A percentile compares a stretch with the other conserved stretches of the same genome.
phyloP scores from a whole-genome alignment of 2,113 vertebrate species.

The Acrocephalus arundinaceus region DNA sequence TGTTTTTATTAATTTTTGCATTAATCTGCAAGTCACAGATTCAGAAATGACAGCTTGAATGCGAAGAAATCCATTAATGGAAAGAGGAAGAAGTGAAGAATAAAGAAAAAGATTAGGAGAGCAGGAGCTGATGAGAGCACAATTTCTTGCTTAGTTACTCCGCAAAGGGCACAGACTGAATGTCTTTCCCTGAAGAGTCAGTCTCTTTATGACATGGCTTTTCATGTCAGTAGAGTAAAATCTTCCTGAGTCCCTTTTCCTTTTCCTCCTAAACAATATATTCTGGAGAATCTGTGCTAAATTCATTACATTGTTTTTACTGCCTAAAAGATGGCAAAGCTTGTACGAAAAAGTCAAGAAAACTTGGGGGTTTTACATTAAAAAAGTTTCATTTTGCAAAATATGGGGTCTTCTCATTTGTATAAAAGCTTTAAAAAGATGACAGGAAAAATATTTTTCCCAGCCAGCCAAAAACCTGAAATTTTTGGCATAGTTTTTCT shows the following conservation, averaged over 20 bases:
- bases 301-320: not conserved
- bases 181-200: not conserved
- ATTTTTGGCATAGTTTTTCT: not conserved
- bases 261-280: not conserved
- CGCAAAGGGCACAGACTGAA: not conserved
- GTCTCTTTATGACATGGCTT: not conserved
- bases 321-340: not conserved
- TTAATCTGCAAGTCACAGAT: not conserved
- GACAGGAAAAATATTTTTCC: not conserved
- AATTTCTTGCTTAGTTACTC: not conserved
- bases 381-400: not conserved
- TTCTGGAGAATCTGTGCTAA: not conserved
- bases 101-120: not conserved
- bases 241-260: not conserved
- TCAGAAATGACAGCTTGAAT: not conserved
- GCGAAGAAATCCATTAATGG: not conserved
- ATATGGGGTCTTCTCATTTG: not conserved
- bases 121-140: not conserved
- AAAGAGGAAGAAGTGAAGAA: not conserved
- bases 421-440: not conserved
- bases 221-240: not conserved
- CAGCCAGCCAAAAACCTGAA: rapidly evolving
- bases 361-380: not conserved
- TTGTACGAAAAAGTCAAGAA: not conserved
- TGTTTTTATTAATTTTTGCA: not conserved